Evolutionary conservation across 2,888 invertebrate species (phyloP).

Genomic region (Pachliopta kotzebuea): DNA sequence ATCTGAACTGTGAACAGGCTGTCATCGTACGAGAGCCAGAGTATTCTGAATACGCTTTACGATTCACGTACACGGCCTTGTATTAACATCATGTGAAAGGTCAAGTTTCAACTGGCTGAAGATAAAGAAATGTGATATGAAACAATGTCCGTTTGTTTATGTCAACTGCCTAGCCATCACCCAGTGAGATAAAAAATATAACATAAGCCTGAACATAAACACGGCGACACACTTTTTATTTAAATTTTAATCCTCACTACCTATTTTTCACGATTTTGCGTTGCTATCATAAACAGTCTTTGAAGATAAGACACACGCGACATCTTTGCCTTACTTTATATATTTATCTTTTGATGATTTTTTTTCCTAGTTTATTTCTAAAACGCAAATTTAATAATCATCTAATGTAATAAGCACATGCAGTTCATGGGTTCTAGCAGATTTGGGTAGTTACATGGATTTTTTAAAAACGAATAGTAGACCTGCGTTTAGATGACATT

Average conservation of each 20-base stretch:
- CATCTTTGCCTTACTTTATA: neutral
- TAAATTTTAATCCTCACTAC: constrained; percentile 22
- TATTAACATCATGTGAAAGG: no score
- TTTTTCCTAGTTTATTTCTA: neutral
- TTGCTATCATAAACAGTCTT: constrained; percentile 14
- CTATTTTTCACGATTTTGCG: constrained; percentile 17
- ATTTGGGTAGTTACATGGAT: no score
- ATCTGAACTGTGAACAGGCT: no score
- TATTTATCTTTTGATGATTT: constrained; percentile 5
- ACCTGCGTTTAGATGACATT: no score
- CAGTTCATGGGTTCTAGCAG: no score
- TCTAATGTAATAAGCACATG: neutral
- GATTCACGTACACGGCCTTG: no score
- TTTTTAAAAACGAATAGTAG: no score
- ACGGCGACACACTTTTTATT: constrained; percentile 12
- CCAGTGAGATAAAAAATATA: constrained; percentile 20
- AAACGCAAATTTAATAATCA: neutral
- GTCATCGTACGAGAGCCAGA: no score
- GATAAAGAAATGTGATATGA: neutral
- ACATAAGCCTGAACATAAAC: constrained; percentile 13
- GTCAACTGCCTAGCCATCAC: constrained; percentile 10
- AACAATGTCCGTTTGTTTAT: constrained; percentile 2
- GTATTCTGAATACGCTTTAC: no score
- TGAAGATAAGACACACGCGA: constrained; percentile 7
- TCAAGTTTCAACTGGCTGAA: neutral